Percentiles rank a stretch among this genome's conserved stretches.
These are phyloP conservation scores for Drosophila tropicalis DNA, from an alignment of 1,140 invertebrate species.

Conservation along the genomic window DNA sequence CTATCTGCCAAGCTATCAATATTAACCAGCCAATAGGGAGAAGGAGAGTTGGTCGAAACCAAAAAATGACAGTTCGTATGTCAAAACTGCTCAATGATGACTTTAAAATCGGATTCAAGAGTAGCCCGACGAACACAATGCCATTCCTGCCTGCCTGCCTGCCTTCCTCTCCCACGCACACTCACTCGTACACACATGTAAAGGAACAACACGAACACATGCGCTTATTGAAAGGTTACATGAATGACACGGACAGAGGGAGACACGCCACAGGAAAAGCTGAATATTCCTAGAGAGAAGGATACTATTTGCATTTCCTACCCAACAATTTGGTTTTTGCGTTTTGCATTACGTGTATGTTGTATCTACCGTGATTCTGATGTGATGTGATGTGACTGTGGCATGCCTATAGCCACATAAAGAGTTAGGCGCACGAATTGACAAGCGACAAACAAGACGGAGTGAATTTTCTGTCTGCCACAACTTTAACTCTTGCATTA, in stretches of 20 bases:
- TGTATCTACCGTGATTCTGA: slow-evolving; percentile 22
- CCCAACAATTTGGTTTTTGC: slow-evolving; percentile 47
- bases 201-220: slow-evolving; percentile 4
- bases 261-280: slow-evolving; percentile 54
- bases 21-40: slow-evolving; percentile 36
- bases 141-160: background rate
- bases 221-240: slow-evolving; percentile 66
- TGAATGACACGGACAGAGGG: slow-evolving; percentile 46
- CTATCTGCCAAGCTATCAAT: slow-evolving; percentile 19
- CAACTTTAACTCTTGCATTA: slow-evolving; percentile 39
- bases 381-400: slow-evolving; percentile 35
- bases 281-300: slow-evolving; percentile 19
- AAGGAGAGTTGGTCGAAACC: slow-evolving; percentile 58
- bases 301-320: slow-evolving; percentile 48
- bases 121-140: slow-evolving; percentile 2
- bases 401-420: slow-evolving; percentile 57
- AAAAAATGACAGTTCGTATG: slow-evolving; percentile 74
- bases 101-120: slow-evolving; percentile 77
- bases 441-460: slow-evolving; percentile 35
- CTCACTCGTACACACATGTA: slow-evolving; percentile 31
- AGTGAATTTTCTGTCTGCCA: too few relatives aligned
- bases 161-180: slow-evolving; percentile 1
- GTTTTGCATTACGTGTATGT: slow-evolving; percentile 73
- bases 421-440: slow-evolving; percentile 54
- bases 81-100: slow-evolving; percentile 69